Conservation (phyloP, 2,797 vertebrate species). For the Delichon dasypus region DNA sequence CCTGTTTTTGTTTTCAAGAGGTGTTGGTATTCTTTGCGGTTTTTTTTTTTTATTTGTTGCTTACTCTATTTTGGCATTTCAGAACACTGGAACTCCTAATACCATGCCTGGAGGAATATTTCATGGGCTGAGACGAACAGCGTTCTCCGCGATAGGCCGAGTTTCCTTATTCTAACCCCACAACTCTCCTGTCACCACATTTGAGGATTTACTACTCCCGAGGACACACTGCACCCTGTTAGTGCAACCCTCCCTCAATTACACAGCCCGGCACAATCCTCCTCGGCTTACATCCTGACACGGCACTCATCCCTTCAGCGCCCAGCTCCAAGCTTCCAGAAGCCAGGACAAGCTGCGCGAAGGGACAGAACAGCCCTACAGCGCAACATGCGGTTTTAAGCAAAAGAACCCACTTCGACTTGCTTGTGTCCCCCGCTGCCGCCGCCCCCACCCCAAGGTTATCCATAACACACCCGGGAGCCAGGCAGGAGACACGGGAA, state of each 20-base stretch:
- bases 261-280: background rate
- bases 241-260: too few relatives aligned
- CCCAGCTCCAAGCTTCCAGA: background rate
- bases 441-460: background rate
- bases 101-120: background rate
- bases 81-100: background rate
- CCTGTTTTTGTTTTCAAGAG: background rate
- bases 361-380: too few relatives aligned
- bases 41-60: background rate
- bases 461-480: background rate
- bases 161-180: background rate
- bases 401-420: background rate
- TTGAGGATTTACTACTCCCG: accelerated
- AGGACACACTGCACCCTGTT: background rate
- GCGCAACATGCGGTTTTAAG: background rate
- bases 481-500: too few relatives aligned
- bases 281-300: background rate
- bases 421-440: background rate
- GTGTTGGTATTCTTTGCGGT: background rate
- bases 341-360: accelerated
- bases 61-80: background rate
- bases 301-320: too few relatives aligned
- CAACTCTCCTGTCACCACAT: too few relatives aligned
- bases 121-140: background rate
- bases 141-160: accelerated